Evolutionary conservation across 2,113 vertebrate species (phyloP).

Genomic region (Felis chaus): DNA sequence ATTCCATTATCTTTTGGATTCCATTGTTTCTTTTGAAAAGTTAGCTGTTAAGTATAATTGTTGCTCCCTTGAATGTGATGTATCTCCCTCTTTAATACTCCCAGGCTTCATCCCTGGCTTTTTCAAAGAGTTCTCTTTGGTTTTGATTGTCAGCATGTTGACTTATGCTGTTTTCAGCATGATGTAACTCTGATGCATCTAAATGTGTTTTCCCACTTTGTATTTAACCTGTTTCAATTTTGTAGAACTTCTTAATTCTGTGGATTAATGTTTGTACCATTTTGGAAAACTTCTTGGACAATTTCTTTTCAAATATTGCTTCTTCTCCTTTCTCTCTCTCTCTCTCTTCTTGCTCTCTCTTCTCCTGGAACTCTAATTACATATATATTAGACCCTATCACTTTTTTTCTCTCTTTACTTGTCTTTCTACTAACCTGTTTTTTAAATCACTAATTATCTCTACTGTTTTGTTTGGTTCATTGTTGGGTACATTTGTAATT

Average conservation of each 20-base stretch:
- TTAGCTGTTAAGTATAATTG: background rate
- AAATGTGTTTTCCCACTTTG: background rate
- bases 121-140: background rate
- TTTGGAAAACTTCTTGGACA: background rate
- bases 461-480: background rate
- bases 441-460: background rate
- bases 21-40: background rate
- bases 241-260: background rate
- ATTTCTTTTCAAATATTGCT: background rate
- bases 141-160: background rate
- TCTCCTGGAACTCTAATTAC: background rate
- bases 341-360: background rate
- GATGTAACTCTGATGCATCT: background rate
- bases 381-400: background rate
- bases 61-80: background rate
- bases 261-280: background rate
- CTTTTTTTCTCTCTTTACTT: background rate
- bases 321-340: background rate
- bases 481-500: background rate
- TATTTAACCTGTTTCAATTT: background rate
- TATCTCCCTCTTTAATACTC: accelerated
- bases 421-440: background rate
- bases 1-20: background rate
- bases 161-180: background rate
- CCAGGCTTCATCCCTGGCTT: background rate